These are phyloP conservation scores for Dichetophora obliterata DNA, from an alignment of 2,888 invertebrate species.

Conservation along the genomic window DNA sequence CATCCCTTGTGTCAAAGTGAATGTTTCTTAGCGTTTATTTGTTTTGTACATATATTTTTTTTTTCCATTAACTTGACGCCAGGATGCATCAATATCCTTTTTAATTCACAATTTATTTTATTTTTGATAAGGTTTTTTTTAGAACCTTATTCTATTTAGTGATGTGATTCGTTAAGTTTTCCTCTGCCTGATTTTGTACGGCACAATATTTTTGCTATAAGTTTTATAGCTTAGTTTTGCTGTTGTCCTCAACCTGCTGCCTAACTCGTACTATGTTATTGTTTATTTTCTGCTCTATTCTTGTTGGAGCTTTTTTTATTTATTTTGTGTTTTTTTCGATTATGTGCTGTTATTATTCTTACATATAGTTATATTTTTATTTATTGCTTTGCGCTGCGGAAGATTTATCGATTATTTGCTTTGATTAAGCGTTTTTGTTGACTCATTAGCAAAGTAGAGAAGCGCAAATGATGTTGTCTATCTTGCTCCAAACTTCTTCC, in stretches of 20 bases:
- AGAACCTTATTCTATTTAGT: background rate
- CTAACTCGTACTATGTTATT: too few species aligned
- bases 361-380: background rate
- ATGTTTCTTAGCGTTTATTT: background rate
- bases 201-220: background rate
- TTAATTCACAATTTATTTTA: background rate
- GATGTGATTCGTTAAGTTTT: background rate
- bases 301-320: too few species aligned
- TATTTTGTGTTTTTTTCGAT: background rate
- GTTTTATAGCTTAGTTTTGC: too few species aligned
- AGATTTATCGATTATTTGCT: constrained; percentile 39
- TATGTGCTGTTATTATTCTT: background rate
- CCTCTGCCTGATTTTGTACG: background rate
- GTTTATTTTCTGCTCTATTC: too few species aligned
- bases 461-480: too few species aligned
- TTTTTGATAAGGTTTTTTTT: background rate
- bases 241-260: too few species aligned
- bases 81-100: background rate
- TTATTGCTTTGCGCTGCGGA: background rate
- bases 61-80: background rate
- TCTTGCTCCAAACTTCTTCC: too few species aligned
- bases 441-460: constrained; percentile 28
- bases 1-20: background rate
- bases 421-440: constrained; percentile 36
- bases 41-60: background rate